Conservation (phyloP, 2,888 invertebrate genomes). For the Bruchidius siliquastri region DNA sequence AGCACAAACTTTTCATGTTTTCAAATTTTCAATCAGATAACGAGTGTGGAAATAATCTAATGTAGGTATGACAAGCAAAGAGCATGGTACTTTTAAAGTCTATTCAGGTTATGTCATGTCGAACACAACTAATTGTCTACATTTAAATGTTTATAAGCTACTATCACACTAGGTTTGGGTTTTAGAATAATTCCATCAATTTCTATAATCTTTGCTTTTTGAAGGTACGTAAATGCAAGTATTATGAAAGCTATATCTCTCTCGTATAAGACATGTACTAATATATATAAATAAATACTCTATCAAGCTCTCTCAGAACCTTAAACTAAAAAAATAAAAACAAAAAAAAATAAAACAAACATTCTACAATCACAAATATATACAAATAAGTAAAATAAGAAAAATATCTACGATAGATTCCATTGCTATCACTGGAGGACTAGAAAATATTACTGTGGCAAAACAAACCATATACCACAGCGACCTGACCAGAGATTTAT, state of each 20-base stretch:
- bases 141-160: too few relatives aligned
- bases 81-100: not conserved
- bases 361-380: not conserved
- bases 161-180: too few relatives aligned
- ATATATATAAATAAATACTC: not conserved
- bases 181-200: not conserved
- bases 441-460: too few relatives aligned
- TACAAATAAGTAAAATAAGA: not conserved
- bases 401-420: not conserved
- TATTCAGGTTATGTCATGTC: too few relatives aligned
- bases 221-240: not conserved
- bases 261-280: not conserved
- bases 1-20: too few relatives aligned
- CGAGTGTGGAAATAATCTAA: too few relatives aligned
- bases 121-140: too few relatives aligned
- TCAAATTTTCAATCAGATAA: too few relatives aligned
- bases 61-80: too few relatives aligned
- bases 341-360: not conserved
- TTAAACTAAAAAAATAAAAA: not conserved
- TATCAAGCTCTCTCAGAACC: not conserved
- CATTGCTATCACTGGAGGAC: too few relatives aligned
- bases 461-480: too few relatives aligned
- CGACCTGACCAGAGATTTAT: too few relatives aligned
- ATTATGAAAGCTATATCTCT: not conserved
- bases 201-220: not conserved